Conservation (phyloP, 2,797 vertebrate genomes). For the Liparis tanakae region DNA sequence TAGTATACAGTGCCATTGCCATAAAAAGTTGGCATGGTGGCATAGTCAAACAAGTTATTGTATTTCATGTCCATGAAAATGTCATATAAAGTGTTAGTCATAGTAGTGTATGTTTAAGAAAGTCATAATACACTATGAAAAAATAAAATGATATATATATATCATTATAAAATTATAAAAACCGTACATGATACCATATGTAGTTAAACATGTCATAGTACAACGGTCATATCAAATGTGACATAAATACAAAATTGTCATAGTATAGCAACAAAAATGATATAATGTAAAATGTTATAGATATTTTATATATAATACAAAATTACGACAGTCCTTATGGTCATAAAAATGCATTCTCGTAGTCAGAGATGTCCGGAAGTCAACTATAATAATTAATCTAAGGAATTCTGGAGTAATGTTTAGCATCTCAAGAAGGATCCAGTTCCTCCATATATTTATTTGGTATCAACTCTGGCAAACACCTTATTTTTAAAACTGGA, state of each 20-base stretch:
- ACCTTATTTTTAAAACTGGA: too few relatives aligned
- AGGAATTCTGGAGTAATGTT: too few relatives aligned
- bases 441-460: too few relatives aligned
- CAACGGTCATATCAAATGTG: background rate
- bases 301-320: background rate
- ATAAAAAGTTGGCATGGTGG: too few relatives aligned
- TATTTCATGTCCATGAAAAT: background rate
- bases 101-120: background rate
- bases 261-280: background rate
- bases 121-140: background rate
- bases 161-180: too few relatives aligned
- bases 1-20: too few relatives aligned
- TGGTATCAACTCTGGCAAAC: too few relatives aligned
- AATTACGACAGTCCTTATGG: background rate
- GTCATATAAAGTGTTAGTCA: background rate
- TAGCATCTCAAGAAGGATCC: too few relatives aligned
- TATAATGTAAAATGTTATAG: background rate
- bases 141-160: background rate
- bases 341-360: too few relatives aligned
- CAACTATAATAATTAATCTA: too few relatives aligned
- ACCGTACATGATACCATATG: background rate
- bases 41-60: too few relatives aligned
- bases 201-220: background rate
- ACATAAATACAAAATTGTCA: background rate
- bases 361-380: too few relatives aligned